Evolutionary conservation across 1,140 invertebrate species (phyloP).

Genomic region (Drosophila hydei): DNA sequence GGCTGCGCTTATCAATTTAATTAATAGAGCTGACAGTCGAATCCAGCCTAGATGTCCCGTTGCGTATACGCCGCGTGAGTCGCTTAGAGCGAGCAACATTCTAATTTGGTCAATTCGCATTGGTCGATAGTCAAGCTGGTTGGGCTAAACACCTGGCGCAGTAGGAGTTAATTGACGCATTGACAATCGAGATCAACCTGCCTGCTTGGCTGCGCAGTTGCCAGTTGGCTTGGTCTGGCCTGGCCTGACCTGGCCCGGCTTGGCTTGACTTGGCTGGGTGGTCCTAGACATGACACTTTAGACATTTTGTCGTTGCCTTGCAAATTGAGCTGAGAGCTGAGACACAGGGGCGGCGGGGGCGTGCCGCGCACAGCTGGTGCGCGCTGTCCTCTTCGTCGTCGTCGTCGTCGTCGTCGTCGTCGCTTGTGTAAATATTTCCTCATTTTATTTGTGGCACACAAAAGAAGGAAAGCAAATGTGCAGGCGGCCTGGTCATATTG

Average conservation of each 20-base stretch:
- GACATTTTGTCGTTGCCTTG: constrained; percentile 70
- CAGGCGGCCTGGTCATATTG: constrained; percentile 72
- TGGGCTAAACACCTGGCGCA: constrained; percentile 42
- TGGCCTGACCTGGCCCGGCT: too few species aligned
- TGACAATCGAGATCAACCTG: constrained; percentile 17
- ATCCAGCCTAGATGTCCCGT: constrained; percentile 24
- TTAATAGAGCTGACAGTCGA: not conserved
- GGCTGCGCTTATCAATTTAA: not conserved
- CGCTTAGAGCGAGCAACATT: constrained; percentile 15
- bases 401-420: constrained; percentile 35
- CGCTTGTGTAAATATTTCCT: constrained; percentile 78
- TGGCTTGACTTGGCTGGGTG: constrained; percentile 54
- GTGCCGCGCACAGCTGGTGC: constrained; percentile 69
- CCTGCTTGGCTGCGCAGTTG: not conserved
- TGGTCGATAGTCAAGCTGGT: constrained; percentile 3
- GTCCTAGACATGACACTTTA: constrained; percentile 65
- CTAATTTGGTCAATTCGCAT: constrained; percentile 48
- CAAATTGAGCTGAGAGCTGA: constrained; percentile 57
- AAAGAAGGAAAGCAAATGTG: constrained; percentile 51
- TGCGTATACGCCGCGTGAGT: constrained; percentile 62
- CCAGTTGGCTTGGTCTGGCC: too few species aligned
- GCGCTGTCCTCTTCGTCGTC: not conserved
- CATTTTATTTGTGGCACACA: constrained; percentile 74
- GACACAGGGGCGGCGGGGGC: constrained; percentile 66
- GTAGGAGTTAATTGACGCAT: constrained; percentile 74